A percentile compares a stretch with the other conserved stretches of the same genome.
phyloP scores from a whole-genome alignment of 2,888 invertebrate genomes.

The Eupithecia inturbata region DNA sequence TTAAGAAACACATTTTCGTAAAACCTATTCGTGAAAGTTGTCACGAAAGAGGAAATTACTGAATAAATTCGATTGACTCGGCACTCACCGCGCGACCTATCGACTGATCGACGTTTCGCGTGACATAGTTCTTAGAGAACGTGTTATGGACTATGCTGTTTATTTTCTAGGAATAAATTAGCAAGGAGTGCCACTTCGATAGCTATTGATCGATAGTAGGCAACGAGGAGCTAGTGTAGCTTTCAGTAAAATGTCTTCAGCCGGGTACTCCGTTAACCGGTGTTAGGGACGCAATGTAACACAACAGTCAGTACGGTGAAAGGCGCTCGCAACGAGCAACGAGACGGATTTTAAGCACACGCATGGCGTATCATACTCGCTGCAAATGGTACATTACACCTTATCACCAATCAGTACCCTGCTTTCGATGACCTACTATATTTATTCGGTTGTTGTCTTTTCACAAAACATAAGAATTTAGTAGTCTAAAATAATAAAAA shows the following conservation, averaged over 20 bases:
- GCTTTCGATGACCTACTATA: not conserved
- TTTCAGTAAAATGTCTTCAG: not conserved
- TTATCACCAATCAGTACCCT: no score
- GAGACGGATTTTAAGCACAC: no score
- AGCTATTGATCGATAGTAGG: not conserved
- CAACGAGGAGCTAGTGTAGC: not conserved
- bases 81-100: constrained; percentile 32
- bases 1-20: constrained; percentile 32
- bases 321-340: no score
- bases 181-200: not conserved
- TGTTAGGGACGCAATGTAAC: no score
- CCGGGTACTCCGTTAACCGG: no score
- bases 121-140: constrained; percentile 32
- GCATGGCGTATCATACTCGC: no score
- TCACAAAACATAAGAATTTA: no score
- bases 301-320: no score
- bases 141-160: constrained; percentile 5
- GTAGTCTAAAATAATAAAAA: no score
- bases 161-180: constrained; percentile 28
- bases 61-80: constrained; percentile 42
- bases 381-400: no score
- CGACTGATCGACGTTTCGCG: constrained; percentile 40
- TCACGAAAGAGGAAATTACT: constrained; percentile 42
- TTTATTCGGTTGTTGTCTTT: no score
- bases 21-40: constrained; percentile 35